Evolutionary conservation across 2,113 vertebrate species (phyloP), one percentile per base, ranked within the genome.

Genomic region (Hippocampus barbouri): DNA sequence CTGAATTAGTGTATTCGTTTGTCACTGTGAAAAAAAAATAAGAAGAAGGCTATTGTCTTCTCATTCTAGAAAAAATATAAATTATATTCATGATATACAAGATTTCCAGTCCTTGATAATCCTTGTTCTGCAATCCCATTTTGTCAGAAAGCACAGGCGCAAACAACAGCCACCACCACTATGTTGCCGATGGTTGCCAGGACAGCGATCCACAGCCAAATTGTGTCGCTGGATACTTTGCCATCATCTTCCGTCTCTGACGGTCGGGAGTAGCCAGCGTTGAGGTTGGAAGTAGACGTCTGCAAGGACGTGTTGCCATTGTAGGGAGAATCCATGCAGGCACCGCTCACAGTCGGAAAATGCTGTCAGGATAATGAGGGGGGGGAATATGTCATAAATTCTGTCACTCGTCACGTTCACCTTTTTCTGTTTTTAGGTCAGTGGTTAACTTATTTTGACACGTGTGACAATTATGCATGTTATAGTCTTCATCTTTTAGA

Each of bases 181-280:
- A 94, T 91, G 86, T 94, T 94, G 75, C 92, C 91, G 21, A 94
- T 90, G 38, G 93, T 94, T 57, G 93, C 93, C 60, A 93, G 88
- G 80, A 94, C 91, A 5, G 93, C 93, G n/a, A 93, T 82, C 93
- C 93, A 94, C 75, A 94, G 79, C 91, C 93, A 94, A 70, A 94
- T 91, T 67, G 89, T 88, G 57, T 93, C 93, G 25, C 89, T 91
- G 85, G 91, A 90, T 78, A 88, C 79, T 79, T 93, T 94, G 30
- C 91, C 88, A 59, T 93, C 91, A 49, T 93, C 90, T 70, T 93
- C 92, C 2, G 84, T 57, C 78, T 92, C 92, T 0, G 79, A 88
- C 0, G 87, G 89, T 57, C 86, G 86, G 14, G 87, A 86, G 66
- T 87, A 85, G 71, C 63, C 81, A 0, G 86, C 70, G 21, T 91